Evolutionary conservation across 2,888 invertebrate genomes (phyloP).

Genomic region (Epirrhoe tristata): DNA sequence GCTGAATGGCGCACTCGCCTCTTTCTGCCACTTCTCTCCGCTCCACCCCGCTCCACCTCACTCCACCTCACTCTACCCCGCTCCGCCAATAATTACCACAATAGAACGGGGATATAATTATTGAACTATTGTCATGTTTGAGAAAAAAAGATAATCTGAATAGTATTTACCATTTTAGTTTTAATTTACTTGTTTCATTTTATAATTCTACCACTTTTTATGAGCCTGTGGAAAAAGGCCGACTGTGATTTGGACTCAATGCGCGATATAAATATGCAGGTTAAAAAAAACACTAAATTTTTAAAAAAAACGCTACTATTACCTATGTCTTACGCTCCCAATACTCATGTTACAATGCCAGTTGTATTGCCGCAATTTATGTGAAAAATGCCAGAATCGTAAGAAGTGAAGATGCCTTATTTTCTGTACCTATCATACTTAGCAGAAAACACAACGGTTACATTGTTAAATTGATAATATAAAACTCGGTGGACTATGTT

Average conservation of each 20-base stretch:
- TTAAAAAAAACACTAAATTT: no score
- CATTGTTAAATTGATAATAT: not conserved
- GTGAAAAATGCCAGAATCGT: no score
- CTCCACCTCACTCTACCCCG: conserved; percentile 10
- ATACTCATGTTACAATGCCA: no score
- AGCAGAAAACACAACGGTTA: not conserved
- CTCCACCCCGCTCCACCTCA: not conserved
- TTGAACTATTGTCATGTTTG: conserved; percentile 11
- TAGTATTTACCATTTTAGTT: not conserved
- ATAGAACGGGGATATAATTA: conserved; percentile 17
- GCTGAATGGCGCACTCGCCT: conserved; percentile 46
- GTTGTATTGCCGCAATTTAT: no score
- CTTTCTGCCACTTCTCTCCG: conserved; percentile 8
- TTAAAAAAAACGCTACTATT: no score
- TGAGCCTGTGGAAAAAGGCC: no score
- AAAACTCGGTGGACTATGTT: not conserved
- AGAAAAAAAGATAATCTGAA: conserved; percentile 1
- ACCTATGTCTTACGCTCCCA: no score
- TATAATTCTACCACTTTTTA: no score
- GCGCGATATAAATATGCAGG: no score
- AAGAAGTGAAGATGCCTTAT: no score
- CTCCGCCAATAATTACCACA: conserved; percentile 18
- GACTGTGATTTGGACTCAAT: no score
- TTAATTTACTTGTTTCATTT: not conserved
- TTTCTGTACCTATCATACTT: no score